Percentiles rank a stretch among this genome's conserved stretches.
Conservation (phyloP, 1,140 invertebrate species). For the Caenorhabditis elegans region WBcel235 BX284605.5:11047001-11047500, state of each 20-base stretch:
- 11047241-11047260: neutral
- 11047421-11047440: neutral
- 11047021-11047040: too few relatives aligned
- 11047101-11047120: too few relatives aligned
- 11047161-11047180: too few relatives aligned
- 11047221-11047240: too few relatives aligned
- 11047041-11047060: too few relatives aligned
- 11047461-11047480: neutral
- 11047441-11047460: constrained; percentile 2
- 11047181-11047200: too few relatives aligned
- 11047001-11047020: too few relatives aligned
- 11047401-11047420: neutral
- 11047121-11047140: too few relatives aligned
- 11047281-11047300: neutral
- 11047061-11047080: too few relatives aligned
- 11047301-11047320: neutral
- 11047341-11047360: neutral
- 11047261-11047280: neutral
- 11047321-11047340: neutral
- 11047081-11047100: too few relatives aligned
- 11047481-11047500: neutral
- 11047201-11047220: too few relatives aligned
- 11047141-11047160: too few relatives aligned
- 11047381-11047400: neutral
- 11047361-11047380: neutral